Evolutionary conservation across 2,113 vertebrate species (phyloP), one percentile per base, ranked within the genome.

Genomic region (Sinocyclocheilus anshuiensis): DNA sequence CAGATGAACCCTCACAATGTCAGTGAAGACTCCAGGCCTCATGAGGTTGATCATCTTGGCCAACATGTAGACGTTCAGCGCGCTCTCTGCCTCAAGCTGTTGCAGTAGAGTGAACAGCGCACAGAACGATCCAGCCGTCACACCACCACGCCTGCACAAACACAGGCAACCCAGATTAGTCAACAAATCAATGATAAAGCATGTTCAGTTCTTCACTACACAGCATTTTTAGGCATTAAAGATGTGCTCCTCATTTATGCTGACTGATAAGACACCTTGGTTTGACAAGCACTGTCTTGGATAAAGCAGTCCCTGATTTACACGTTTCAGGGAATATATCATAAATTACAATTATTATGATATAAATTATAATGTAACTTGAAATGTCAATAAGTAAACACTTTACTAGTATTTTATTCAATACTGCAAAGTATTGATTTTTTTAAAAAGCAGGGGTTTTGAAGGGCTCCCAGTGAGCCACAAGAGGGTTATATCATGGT

Each of bases 41-140:
- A 97, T 97, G 84, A 98, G 89, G 93, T 97, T 98, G 42, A 94
- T 96, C 96, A 99, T 96, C 92, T 96, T 97, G 76, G 97, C 96
- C 90, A 96, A 95, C 61, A 97, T 97, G 92, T 98, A 99, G 88
- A 99, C 95, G 82, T 99, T 97, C 69, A 97, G 91, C 0, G 94
- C 95, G 29, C 95, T 94, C 87, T 98, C 97, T 42, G 94, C 95
- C 90, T 97, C 96, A 83, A 99, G 94, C 74, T 99, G 97, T 81
- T 95, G 92, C 90, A 94, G 95, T 77, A 99, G 93, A 6, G 97
- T 96, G 4, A 93, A 94, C 45, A 99, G 94, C 20, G 96, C 94
- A 89, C 98, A 99, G 93, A 99, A 99, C 0, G 96, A 98, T 53
- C 96, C 98, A 0, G 97, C 97, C 0, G 96, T 97, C 88, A 96